These are phyloP conservation scores for Emmelina monodactyla DNA, from an alignment of 2,888 invertebrate genomes.

Conservation along the genomic window DNA sequence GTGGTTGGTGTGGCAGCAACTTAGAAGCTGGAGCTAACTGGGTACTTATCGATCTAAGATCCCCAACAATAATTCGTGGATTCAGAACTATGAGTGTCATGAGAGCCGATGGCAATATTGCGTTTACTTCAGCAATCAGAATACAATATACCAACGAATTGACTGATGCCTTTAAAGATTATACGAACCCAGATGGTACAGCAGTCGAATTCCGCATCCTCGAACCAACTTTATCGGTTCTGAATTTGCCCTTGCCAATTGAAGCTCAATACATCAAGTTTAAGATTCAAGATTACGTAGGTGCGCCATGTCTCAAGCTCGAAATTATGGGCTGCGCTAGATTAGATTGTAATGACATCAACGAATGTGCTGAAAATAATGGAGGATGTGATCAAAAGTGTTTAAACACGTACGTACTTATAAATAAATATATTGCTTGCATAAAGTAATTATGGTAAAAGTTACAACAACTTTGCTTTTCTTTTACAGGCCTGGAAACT, in stretches of 20 bases:
- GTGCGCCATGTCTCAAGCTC: constrained; percentile 87
- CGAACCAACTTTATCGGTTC: constrained; percentile 88
- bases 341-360: constrained; percentile 86
- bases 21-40: constrained; percentile 88
- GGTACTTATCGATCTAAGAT: constrained; percentile 86
- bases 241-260: constrained; percentile 89
- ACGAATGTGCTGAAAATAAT: constrained; percentile 85
- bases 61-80: constrained; percentile 87
- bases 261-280: constrained; percentile 90
- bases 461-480: constrained; percentile 1
- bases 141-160: constrained; percentile 89
- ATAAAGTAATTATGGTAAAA: no score
- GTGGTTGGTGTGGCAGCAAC: constrained; percentile 91
- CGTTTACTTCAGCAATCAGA: constrained; percentile 89
- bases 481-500: constrained; percentile 77
- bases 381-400: constrained; percentile 95
- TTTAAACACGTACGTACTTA: constrained; percentile 72
- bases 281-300: constrained; percentile 85
- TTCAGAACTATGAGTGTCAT: constrained; percentile 91
- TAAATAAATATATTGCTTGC: no score
- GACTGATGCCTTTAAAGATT: constrained; percentile 89
- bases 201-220: constrained; percentile 91
- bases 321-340: constrained; percentile 94
- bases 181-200: constrained; percentile 91
- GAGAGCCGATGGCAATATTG: constrained; percentile 81